These are phyloP conservation scores for Raja brachyura DNA, from an alignment of 2,113 vertebrate species.

Conservation along the genomic window DNA sequence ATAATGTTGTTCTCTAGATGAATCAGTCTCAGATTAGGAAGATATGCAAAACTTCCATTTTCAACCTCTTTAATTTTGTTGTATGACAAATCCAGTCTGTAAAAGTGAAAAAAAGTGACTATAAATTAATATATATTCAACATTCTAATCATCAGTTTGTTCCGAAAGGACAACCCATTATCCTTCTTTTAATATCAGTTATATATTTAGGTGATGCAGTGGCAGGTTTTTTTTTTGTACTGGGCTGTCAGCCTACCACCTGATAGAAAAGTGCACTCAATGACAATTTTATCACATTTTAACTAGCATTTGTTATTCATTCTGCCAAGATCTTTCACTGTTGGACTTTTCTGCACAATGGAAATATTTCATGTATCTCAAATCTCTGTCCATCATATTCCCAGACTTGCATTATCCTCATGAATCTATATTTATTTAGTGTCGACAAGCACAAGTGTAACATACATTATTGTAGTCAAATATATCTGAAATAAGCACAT, in stretches of 20 bases:
- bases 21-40: slow-evolving; percentile 79
- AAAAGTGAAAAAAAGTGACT: slow-evolving; percentile 42
- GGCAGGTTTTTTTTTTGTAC: not conserved
- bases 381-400: not conserved
- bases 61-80: slow-evolving; percentile 89
- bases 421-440: not conserved
- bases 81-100: slow-evolving; percentile 79
- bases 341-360: not conserved
- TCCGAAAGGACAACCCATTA: not conserved
- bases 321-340: no score
- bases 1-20: slow-evolving; percentile 88
- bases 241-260: not conserved
- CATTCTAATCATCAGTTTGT: not conserved
- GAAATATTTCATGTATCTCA: not conserved
- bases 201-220: not conserved
- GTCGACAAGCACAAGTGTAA: no score
- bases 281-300: not conserved
- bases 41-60: slow-evolving; percentile 78
- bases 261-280: not conserved
- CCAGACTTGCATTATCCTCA: not conserved
- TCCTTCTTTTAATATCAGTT: not conserved
- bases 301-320: not conserved
- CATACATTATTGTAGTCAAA: no score
- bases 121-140: not conserved
- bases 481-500: no score